Evolutionary conservation across 2,888 invertebrate genomes (phyloP), one percentile per base, ranked within the genome.

Genomic region (Elmis aenea): DNA sequence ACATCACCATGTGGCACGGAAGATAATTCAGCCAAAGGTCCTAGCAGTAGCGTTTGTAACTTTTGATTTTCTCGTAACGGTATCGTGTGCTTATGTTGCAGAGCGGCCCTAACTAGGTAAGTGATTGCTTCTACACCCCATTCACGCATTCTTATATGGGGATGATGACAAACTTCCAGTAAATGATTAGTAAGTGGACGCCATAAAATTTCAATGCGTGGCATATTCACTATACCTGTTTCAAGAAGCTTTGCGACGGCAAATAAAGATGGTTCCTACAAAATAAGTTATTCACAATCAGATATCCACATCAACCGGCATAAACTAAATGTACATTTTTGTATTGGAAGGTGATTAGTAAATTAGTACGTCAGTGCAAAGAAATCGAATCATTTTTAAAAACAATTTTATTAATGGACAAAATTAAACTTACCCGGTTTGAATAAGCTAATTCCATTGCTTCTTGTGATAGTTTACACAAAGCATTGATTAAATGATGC

Each of bases 121-220:
- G 96, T 95, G 33, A 97, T 83, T 0, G 95, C 94, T 67, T 95
- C 94, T 0, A 95, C 94, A 0, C 96, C 96, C 95, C 95, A 97
- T 65, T 94, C 94, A 20, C 97, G 73, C 90, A 97, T 91, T 45
- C 91, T 73, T 48, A 90, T 88, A 58, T 92, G 93, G 0, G 94
- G 91, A 69, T 95, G 95, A 62, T 92, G 91, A 60, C 94, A 94
- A 41, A 94, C 93, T 70, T 95, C 94, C 26, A 96, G 67, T n/a
- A 97, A 74, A 68, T 97, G 96, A 64, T 90, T 91, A 0, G 95
- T 95, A 34, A 97, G 76, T 0, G 94, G 94, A 47, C 88, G 76
- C 97, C 97, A 97, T 51, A 94, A 77, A 0, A 95, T 89, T 66
- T 94, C 91, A 24, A 96, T 88, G 33, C 97, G 74, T 27, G 85